phyloP scores from a whole-genome alignment of 2,797 vertebrate species.

The Manis pentadactyla region DNA sequence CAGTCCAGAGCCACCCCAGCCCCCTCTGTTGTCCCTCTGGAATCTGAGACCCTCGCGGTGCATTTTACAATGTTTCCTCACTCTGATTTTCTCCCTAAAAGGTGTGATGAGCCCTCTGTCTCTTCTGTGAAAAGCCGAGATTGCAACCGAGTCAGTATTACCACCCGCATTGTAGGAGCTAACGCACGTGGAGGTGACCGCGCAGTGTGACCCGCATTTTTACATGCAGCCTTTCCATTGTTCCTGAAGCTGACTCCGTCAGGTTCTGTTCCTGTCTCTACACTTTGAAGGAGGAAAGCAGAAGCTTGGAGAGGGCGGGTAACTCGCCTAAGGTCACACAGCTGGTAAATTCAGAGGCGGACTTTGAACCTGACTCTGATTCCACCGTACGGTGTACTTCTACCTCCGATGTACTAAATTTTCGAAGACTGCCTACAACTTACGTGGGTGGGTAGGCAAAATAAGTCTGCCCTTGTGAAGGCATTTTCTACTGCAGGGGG shows the following conservation, averaged over 20 bases:
- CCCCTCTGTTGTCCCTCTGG: background rate
- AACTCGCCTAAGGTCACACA: background rate
- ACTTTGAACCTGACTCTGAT: background rate
- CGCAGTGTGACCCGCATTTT: background rate
- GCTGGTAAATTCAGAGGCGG: background rate
- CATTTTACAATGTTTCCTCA: no score
- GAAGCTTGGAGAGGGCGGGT: background rate
- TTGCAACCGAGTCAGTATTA: no score
- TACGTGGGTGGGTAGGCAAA: background rate
- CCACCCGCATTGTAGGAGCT: fast-evolving
- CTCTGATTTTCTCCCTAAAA: background rate
- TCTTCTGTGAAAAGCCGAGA: background rate
- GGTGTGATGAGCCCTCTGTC: fast-evolving
- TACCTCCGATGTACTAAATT: no score
- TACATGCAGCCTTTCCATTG: background rate
- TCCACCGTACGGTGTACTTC: fast-evolving
- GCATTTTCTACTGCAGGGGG: background rate
- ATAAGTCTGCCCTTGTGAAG: background rate
- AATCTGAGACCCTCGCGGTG: background rate
- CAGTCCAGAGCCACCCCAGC: fast-evolving
- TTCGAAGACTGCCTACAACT: background rate
- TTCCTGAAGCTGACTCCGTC: background rate
- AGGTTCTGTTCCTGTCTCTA: background rate
- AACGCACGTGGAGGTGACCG: no score
- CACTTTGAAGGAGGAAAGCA: background rate